Evolutionary conservation across 2,113 vertebrate species (phyloP).

Genomic region (Xenopus laevis): DNA sequence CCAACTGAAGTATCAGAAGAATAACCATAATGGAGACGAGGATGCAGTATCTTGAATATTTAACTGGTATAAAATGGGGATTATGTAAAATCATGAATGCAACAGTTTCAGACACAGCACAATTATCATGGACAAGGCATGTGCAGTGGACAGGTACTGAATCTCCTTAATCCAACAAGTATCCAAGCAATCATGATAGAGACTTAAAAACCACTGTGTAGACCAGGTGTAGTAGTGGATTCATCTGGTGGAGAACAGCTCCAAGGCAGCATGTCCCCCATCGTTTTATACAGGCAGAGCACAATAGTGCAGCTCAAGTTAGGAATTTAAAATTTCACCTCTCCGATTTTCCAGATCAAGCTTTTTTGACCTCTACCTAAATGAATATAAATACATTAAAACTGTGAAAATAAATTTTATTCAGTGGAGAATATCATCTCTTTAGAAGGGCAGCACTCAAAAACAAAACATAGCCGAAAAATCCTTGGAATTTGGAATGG

Average conservation of each 20-base stretch:
- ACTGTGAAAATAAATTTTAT: constrained; percentile 63
- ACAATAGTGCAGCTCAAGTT: not conserved
- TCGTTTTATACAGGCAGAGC: not conserved
- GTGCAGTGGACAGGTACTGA: constrained; percentile 48
- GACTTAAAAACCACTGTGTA: constrained; percentile 59
- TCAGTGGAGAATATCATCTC: constrained; percentile 57
- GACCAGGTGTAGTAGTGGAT: constrained; percentile 60
- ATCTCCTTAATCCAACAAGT: constrained; percentile 55
- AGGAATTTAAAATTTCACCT: constrained; percentile 54
- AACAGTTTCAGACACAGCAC: not conserved
- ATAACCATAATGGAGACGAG: not conserved
- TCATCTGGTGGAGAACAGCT: constrained; percentile 50
- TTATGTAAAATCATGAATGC: not conserved
- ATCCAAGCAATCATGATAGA: constrained; percentile 51
- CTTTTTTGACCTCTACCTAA: constrained; percentile 61
- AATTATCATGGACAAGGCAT: not conserved
- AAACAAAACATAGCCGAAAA: constrained; percentile 54
- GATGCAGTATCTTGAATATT: constrained; percentile 49
- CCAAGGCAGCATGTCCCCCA: constrained; percentile 18
- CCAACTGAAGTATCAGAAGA: constrained; percentile 50
- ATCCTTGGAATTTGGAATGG: constrained; percentile 69
- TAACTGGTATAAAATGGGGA: constrained; percentile 55
- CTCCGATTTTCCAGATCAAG: constrained; percentile 52
- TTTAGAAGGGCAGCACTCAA: constrained; percentile 59
- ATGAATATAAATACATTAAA: constrained; percentile 70